Evolutionary conservation across 2,888 invertebrate genomes (phyloP).

Genomic region (Limnephilus lunatus): DNA sequence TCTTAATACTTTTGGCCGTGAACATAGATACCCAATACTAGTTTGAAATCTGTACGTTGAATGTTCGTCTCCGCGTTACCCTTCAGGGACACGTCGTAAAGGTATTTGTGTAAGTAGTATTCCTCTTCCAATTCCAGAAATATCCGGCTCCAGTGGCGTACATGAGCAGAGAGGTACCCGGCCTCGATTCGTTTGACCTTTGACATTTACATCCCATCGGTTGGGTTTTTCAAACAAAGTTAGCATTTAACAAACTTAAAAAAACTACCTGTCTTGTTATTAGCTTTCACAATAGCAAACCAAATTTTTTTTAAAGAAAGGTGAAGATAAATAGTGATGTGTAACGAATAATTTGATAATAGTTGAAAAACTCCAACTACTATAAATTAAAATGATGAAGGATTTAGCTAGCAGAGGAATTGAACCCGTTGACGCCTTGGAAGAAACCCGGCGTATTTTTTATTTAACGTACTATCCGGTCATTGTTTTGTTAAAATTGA

Average conservation of each 20-base stretch:
- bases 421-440: too few species aligned
- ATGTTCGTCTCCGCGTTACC: not conserved
- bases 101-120: not conserved
- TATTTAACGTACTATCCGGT: too few species aligned
- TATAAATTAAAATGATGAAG: too few species aligned
- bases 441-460: too few species aligned
- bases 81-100: not conserved
- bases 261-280: not conserved
- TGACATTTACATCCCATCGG: slow-evolving; percentile 33
- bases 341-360: too few species aligned
- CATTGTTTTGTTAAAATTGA: too few species aligned
- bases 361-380: too few species aligned
- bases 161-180: slow-evolving; percentile 4
- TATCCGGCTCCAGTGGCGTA: slow-evolving; percentile 15
- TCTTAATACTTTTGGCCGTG: too few species aligned
- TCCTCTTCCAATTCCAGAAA: slow-evolving; percentile 10
- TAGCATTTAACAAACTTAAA: not conserved
- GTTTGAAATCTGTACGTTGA: not conserved
- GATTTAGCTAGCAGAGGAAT: too few species aligned
- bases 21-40: not conserved
- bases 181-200: slow-evolving; percentile 36
- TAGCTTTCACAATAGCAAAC: too few species aligned
- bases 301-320: too few species aligned
- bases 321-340: too few species aligned
- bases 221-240: not conserved